phyloP scores from a whole-genome alignment of 2,113 vertebrate species.

The Myiagra hebetior region DNA sequence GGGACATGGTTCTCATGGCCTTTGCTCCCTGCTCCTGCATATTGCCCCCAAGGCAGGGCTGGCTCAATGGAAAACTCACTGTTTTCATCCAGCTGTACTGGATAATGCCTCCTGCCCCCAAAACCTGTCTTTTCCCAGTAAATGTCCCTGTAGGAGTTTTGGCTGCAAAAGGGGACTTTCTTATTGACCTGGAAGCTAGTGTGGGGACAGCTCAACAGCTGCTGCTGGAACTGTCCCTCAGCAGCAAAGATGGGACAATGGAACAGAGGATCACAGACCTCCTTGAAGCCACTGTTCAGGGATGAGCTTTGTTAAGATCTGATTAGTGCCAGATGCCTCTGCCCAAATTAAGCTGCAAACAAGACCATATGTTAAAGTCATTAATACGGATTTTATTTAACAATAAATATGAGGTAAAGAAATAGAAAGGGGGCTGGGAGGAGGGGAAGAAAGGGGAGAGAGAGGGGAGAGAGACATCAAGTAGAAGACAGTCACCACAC shows the following conservation, averaged over 20 bases:
- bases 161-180: background rate
- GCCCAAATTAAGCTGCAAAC: background rate
- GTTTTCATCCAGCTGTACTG: background rate
- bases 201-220: background rate
- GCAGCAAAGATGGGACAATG: background rate
- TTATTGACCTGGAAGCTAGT: background rate
- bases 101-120: background rate
- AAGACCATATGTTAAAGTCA: background rate
- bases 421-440: background rate
- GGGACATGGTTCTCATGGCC: background rate
- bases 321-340: background rate
- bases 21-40: background rate
- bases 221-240: fast-evolving
- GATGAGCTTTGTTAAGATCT: background rate
- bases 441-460: fast-evolving
- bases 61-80: fast-evolving
- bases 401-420: background rate
- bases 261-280: background rate
- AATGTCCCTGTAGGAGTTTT: background rate
- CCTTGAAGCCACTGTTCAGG: background rate
- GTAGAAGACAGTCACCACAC: background rate
- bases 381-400: background rate
- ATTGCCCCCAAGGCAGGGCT: background rate
- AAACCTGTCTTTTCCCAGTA: background rate
- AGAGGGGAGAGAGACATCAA: background rate